Percentiles rank a stretch among this genome's conserved stretches.
These are phyloP conservation scores for Tubiluchus corallicola DNA, from an alignment of 2,888 invertebrate genomes.

Conservation along the genomic window DNA sequence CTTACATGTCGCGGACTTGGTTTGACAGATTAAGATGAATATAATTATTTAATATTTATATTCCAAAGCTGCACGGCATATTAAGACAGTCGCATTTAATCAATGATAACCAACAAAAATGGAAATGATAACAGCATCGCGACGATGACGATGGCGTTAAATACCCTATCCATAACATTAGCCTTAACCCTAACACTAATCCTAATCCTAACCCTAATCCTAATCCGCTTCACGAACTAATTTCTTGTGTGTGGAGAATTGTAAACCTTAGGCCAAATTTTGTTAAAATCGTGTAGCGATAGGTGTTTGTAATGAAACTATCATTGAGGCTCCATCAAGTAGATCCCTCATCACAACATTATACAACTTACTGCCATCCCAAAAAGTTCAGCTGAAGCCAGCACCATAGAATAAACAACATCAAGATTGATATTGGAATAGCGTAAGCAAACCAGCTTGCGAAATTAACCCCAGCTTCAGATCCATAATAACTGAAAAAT, in stretches of 20 bases:
- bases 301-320: no score
- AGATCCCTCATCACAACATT: no score
- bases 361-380: background rate
- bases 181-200: constrained; percentile 1
- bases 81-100: no score
- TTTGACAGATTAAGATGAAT: no score
- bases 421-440: background rate
- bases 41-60: no score
- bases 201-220: constrained; percentile 3
- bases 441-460: background rate
- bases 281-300: no score
- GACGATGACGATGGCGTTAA: no score
- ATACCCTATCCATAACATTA: background rate
- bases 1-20: no score
- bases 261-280: background rate
- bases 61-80: no score
- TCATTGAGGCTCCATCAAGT: no score
- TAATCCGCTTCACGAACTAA: background rate
- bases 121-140: no score
- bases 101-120: no score
- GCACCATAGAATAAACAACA: background rate
- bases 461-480: background rate
- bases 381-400: constrained; percentile 1
- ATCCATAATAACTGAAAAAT: background rate
- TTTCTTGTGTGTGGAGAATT: background rate